Evolutionary conservation across 2,113 vertebrate genomes (phyloP).

Genomic region (Myrmecobius fasciatus): DNA sequence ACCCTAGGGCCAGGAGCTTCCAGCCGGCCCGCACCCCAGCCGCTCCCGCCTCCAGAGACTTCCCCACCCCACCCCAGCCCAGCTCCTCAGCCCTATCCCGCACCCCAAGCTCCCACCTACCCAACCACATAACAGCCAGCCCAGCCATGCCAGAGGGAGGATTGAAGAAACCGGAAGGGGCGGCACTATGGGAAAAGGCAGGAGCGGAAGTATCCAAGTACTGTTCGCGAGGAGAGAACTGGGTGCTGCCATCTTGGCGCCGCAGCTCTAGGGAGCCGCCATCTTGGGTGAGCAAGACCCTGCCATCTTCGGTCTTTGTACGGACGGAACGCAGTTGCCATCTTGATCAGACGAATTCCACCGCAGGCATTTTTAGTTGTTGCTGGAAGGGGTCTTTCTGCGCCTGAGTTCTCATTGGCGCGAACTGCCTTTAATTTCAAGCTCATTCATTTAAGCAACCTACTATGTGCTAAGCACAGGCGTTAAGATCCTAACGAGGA

Average conservation of each 20-base stretch:
- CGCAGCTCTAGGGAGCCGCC: slow-evolving; percentile 42
- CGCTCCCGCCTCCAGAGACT: fast-evolving
- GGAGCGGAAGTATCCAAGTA: background rate
- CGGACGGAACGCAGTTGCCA: slow-evolving; percentile 13
- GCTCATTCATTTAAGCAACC: background rate
- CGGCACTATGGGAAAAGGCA: background rate
- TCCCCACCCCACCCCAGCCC: no score
- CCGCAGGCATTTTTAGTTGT: fast-evolving
- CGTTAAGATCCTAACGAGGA: no score
- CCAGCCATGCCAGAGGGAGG: slow-evolving; percentile 49
- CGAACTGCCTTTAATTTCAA: background rate
- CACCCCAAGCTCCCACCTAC: slow-evolving; percentile 20
- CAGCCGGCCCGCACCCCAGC: fast-evolving
- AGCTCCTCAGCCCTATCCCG: background rate
- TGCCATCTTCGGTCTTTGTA: slow-evolving; percentile 71
- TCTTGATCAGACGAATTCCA: background rate
- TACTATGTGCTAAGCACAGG: background rate
- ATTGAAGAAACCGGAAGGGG: slow-evolving; percentile 44
- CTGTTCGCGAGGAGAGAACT: background rate
- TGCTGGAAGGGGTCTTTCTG: fast-evolving
- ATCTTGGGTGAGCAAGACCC: slow-evolving; percentile 27
- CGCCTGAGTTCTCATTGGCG: background rate
- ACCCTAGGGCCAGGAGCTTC: no score
- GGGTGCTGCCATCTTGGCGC: slow-evolving; percentile 66
- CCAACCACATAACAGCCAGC: fast-evolving